phyloP scores from a whole-genome alignment of 1,140 invertebrate genomes.

The Cherax quadricarinatus region DNA sequence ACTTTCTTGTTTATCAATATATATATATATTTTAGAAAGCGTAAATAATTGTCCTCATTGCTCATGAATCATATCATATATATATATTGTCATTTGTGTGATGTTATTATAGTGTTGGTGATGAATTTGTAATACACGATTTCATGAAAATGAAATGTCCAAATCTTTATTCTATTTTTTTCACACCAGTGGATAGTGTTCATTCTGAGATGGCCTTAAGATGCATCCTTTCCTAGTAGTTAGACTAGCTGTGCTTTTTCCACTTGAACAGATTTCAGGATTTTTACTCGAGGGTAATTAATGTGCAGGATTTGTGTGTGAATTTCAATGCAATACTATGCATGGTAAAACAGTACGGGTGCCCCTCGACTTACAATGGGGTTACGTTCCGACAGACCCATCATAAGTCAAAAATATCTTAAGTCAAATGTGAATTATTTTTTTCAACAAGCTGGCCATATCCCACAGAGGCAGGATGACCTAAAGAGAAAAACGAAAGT shows the following conservation, averaged over 20 bases:
- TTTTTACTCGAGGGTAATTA: slow-evolving; percentile 3
- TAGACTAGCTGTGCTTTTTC: neutral
- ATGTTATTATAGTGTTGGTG: slow-evolving; percentile 22
- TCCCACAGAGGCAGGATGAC: no score
- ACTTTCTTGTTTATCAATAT: neutral
- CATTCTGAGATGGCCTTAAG: slow-evolving; percentile 15
- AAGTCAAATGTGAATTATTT: no score
- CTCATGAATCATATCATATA: slow-evolving; percentile 56
- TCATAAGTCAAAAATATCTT: no score
- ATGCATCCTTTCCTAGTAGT: slow-evolving; percentile 3
- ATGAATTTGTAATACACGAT: slow-evolving; percentile 40
- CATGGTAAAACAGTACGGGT: neutral
- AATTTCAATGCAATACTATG: neutral
- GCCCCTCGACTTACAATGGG: no score
- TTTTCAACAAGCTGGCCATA: no score
- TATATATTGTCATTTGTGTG: slow-evolving; percentile 26
- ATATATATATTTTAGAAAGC: slow-evolving; percentile 17
- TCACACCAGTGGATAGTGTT: slow-evolving; percentile 9
- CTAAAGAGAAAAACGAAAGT: no score
- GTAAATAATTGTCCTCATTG: slow-evolving; percentile 32
- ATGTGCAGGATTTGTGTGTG: neutral
- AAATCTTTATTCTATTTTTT: neutral
- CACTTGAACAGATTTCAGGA: slow-evolving; percentile 15
- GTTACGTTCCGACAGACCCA: no score
- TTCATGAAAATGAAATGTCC: slow-evolving; percentile 21